Evolutionary conservation across 2,113 vertebrate genomes (phyloP).

Genomic region (Spea bombifrons): DNA sequence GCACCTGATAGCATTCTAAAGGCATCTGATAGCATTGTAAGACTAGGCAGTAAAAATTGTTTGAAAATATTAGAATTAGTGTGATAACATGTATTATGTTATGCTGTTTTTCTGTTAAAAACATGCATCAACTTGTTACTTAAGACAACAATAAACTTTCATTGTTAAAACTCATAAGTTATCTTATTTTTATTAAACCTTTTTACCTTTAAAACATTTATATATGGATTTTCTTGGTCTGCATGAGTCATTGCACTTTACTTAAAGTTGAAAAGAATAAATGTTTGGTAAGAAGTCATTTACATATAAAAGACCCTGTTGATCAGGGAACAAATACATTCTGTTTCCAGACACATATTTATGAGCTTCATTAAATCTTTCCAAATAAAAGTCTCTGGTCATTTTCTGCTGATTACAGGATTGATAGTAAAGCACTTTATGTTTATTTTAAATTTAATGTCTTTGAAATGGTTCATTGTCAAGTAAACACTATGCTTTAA

Average conservation of each 20-base stretch:
- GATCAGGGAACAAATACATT: constrained; percentile 42
- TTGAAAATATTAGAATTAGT: too few relatives aligned
- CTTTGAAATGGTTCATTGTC: constrained; percentile 36
- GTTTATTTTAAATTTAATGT: constrained; percentile 44
- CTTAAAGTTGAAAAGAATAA: constrained; percentile 44
- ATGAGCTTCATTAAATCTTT: constrained; percentile 45
- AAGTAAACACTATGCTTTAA: constrained; percentile 30
- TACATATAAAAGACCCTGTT: constrained; percentile 45
- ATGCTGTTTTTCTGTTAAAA: background rate
- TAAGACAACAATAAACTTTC: constrained; percentile 10
- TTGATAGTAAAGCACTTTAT: constrained; percentile 40
- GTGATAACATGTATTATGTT: too few relatives aligned
- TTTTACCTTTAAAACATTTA: constrained; percentile 37
- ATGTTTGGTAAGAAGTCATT: constrained; percentile 34
- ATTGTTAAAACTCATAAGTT: constrained; percentile 19
- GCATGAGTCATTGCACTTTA: constrained; percentile 40
- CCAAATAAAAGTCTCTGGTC: constrained; percentile 45
- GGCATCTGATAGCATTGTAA: too few relatives aligned
- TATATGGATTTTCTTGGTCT: constrained; percentile 34
- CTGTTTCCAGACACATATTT: constrained; percentile 42
- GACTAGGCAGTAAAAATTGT: too few relatives aligned
- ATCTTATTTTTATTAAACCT: constrained; percentile 36
- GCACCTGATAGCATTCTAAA: too few relatives aligned
- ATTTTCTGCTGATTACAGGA: constrained; percentile 38
- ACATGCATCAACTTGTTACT: constrained; percentile 17